Evolutionary conservation across 1,140 invertebrate genomes (phyloP).

Genomic region (Stegodyphus mimosarum): DNA sequence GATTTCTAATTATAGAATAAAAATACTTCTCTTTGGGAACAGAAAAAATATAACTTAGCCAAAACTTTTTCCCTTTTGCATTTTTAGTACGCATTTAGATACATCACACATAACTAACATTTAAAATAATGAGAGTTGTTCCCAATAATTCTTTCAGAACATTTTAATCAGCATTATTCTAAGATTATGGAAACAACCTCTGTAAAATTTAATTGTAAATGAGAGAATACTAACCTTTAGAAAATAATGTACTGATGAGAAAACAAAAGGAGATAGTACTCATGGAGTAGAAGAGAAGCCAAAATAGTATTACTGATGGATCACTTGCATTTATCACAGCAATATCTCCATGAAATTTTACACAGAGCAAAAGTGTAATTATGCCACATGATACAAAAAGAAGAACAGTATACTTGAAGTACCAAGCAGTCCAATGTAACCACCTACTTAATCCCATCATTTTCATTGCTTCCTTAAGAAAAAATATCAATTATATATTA

Average conservation of each 20-base stretch:
- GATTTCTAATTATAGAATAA: too few relatives aligned
- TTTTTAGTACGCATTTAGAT: too few relatives aligned
- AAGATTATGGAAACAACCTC: neutral
- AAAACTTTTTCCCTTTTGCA: too few relatives aligned
- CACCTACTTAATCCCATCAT: constrained; percentile 75
- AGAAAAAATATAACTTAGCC: too few relatives aligned
- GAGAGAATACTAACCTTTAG: constrained; percentile 69
- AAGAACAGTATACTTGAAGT: constrained; percentile 73
- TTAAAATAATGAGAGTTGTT: too few relatives aligned
- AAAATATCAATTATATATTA: constrained; percentile 57
- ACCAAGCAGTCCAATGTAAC: constrained; percentile 76
- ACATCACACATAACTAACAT: too few relatives aligned
- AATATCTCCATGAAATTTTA: constrained; percentile 72
- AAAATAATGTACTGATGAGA: constrained; percentile 73
- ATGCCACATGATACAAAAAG: constrained; percentile 73
- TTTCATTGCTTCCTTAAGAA: constrained; percentile 76
- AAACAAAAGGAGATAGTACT: constrained; percentile 73
- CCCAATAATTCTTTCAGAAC: too few relatives aligned
- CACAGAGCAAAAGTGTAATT: constrained; percentile 73
- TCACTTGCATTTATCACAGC: constrained; percentile 71
- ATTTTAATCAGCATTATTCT: too few relatives aligned
- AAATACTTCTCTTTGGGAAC: too few relatives aligned
- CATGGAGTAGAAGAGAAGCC: constrained; percentile 71
- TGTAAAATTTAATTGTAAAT: neutral
- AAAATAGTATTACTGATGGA: constrained; percentile 70